A percentile compares a stretch with the other conserved stretches of the same genome.
Conservation (phyloP, 2,888 invertebrate genomes). For the Altica lythri region DNA sequence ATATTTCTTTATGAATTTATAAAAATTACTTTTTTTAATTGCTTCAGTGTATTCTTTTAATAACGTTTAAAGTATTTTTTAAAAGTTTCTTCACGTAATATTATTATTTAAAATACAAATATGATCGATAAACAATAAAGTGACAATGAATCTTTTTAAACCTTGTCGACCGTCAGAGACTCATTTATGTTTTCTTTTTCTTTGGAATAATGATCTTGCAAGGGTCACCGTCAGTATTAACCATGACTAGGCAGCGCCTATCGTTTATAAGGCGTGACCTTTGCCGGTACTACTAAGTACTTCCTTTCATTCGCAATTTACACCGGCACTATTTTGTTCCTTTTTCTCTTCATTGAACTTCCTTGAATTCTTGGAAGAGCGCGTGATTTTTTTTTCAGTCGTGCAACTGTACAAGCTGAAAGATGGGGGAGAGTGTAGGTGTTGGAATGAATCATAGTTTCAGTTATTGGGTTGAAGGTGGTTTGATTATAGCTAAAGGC, state of each 20-base stretch:
- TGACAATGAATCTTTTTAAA: too few relatives aligned
- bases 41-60: too few relatives aligned
- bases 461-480: constrained; percentile 1
- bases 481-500: constrained; percentile 7
- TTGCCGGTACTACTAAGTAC: constrained; percentile 21
- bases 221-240: constrained; percentile 26
- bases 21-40: too few relatives aligned
- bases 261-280: constrained; percentile 23
- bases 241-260: constrained; percentile 3
- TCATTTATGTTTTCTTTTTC: too few relatives aligned
- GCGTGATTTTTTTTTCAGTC: background rate
- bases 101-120: too few relatives aligned
- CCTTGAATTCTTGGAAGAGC: constrained; percentile 24
- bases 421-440: background rate
- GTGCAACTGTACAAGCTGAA: background rate
- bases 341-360: constrained; percentile 18
- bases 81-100: too few relatives aligned
- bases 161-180: too few relatives aligned
- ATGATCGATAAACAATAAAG: too few relatives aligned
- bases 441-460: constrained; percentile 6
- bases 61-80: too few relatives aligned
- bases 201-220: constrained; percentile 20
- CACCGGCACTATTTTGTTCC: constrained; percentile 21
- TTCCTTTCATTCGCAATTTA: constrained; percentile 21
- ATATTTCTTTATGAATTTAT: too few relatives aligned